Evolutionary conservation across 1,140 invertebrate genomes (phyloP).

Genomic region (Drosophila tristis): DNA sequence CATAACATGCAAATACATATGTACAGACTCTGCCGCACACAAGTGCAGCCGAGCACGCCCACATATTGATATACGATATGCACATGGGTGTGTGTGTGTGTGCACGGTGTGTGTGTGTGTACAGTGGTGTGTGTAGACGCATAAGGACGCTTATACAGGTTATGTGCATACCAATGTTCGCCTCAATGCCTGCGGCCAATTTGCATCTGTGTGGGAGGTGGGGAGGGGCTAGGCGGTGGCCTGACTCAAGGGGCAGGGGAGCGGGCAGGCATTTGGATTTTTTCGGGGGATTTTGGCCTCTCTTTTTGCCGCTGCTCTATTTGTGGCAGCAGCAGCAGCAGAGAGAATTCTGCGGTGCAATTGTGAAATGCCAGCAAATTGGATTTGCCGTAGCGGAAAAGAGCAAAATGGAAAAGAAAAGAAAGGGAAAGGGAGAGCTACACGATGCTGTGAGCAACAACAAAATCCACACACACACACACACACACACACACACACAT

Average conservation of each 20-base stretch:
- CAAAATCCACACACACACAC: too few species aligned
- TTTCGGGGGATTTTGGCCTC: neutral
- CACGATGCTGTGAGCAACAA: too few species aligned
- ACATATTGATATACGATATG: constrained; percentile 1
- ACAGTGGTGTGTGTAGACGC: neutral
- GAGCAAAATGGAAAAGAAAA: constrained; percentile 8
- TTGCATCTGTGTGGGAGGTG: constrained; percentile 57
- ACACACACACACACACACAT: too few species aligned
- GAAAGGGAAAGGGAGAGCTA: neutral
- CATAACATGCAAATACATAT: constrained; percentile 17
- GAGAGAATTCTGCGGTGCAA: constrained; percentile 38
- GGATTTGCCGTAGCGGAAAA: constrained; percentile 45
- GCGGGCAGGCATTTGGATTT: constrained; percentile 22
- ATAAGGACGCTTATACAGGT: constrained; percentile 15
- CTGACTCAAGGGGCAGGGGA: neutral
- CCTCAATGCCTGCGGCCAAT: constrained; percentile 71
- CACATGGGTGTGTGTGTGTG: neutral
- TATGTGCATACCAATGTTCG: constrained; percentile 51
- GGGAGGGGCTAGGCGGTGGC: too few species aligned
- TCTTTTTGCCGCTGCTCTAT: constrained; percentile 21
- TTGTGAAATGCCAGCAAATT: constrained; percentile 71
- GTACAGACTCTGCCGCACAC: neutral
- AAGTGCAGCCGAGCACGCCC: too few species aligned
- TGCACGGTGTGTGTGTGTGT: neutral
- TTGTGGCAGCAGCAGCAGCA: constrained; percentile 1